A percentile compares a stretch with the other conserved stretches of the same genome.
phyloP scores from a whole-genome alignment of 1,140 invertebrate species.

The Trialeurodes vaporariorum region DNA sequence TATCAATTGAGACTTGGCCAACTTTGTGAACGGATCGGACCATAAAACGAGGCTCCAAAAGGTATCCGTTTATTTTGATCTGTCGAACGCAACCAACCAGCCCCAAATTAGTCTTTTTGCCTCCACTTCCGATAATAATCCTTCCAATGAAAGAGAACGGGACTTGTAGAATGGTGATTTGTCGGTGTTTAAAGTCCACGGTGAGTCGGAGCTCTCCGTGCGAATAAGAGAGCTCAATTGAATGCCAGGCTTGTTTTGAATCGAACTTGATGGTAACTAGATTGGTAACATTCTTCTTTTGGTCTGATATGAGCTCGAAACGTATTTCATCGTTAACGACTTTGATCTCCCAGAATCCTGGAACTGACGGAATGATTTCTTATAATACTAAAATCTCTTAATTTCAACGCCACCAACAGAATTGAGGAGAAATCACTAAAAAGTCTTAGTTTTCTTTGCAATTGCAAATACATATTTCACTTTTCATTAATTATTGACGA shows the following conservation, averaged over 20 bases:
- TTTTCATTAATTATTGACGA: too few relatives aligned
- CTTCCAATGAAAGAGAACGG: constrained; percentile 36
- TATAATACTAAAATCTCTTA: too few relatives aligned
- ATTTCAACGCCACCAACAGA: too few relatives aligned
- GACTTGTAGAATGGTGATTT: neutral
- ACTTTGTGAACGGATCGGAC: constrained; percentile 67
- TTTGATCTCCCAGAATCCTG: constrained; percentile 41
- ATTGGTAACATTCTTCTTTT: constrained; percentile 57
- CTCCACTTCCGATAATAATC: constrained; percentile 56
- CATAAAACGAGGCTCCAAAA: constrained; percentile 62
- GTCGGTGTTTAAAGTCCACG: constrained; percentile 47
- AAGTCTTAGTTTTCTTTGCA: too few relatives aligned
- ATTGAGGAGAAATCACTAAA: too few relatives aligned
- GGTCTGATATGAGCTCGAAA: constrained; percentile 60
- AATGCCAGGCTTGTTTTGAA: constrained; percentile 48
- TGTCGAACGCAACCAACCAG: constrained; percentile 83
- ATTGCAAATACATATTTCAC: too few relatives aligned
- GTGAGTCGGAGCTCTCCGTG: constrained; percentile 55
- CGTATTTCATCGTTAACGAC: constrained; percentile 68
- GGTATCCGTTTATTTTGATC: constrained; percentile 63
- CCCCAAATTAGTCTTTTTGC: constrained; percentile 43
- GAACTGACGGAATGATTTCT: neutral
- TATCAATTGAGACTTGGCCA: constrained; percentile 69
- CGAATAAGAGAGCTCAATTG: constrained; percentile 36
- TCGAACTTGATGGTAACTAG: constrained; percentile 65